Percentiles rank a stretch among this genome's conserved stretches.
Conservation (phyloP, 2,888 invertebrate genomes). For the Chrysolina oricalcia region DNA sequence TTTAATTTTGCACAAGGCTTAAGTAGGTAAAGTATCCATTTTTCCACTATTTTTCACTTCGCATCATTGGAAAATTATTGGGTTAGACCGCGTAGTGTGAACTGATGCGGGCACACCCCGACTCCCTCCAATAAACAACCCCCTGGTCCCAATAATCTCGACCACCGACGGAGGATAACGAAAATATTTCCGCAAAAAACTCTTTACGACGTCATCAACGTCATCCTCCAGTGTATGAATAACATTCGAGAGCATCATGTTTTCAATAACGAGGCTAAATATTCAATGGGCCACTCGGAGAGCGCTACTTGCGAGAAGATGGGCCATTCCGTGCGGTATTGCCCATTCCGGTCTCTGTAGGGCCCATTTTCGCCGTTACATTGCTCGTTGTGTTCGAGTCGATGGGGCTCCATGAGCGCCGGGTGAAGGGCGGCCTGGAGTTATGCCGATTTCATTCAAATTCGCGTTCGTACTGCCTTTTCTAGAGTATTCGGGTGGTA, state of each 20-base stretch:
- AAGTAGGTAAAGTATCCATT: too few relatives aligned
- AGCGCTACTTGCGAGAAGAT: conserved; percentile 68
- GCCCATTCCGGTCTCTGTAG: conserved; percentile 70
- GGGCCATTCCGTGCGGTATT: conserved; percentile 68
- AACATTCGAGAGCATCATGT: conserved; percentile 68
- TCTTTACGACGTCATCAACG: conserved; percentile 65
- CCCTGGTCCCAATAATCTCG: conserved; percentile 8
- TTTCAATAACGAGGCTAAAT: conserved; percentile 71
- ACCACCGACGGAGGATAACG: conserved; percentile 22
- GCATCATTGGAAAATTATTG: too few relatives aligned
- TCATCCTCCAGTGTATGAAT: conserved; percentile 66
- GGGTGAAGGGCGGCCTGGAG: conserved; percentile 54
- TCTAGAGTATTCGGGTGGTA: conserved; percentile 54
- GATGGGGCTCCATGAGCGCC: conserved; percentile 67
- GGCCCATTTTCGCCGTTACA: conserved; percentile 69
- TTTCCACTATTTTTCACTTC: too few relatives aligned
- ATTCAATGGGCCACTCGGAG: conserved; percentile 70
- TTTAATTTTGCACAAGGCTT: too few relatives aligned
- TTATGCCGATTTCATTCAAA: conserved; percentile 64
- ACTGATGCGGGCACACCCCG: not conserved
- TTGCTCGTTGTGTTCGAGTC: conserved; percentile 68
- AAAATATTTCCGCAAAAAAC: conserved; percentile 37
- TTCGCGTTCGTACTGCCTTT: conserved; percentile 61
- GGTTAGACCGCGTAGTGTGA: too few relatives aligned
- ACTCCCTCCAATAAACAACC: not conserved